Base-by-base conservation (phyloP, 1,140 invertebrate species). In the Pseudomyrmex cubaensis region DNA sequence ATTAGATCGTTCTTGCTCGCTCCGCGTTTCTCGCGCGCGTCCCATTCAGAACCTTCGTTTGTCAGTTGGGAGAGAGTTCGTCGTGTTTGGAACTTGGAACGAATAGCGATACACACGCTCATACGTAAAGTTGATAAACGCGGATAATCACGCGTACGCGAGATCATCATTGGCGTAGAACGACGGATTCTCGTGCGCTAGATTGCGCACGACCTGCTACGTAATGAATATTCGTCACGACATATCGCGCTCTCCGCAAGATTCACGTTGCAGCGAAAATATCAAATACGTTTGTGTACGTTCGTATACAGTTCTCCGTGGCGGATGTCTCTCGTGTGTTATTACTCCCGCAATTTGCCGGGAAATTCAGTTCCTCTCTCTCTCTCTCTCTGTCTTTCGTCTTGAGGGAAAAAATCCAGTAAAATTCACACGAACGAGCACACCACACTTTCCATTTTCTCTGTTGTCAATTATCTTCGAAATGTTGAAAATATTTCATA, bases 401-500 rank as follows among this genome's bases (percentile, higher is more conserved):
- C 5, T 35, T 35, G 35, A 35, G 7, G 5, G 5, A 35, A 35
- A 35, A 4, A 35, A 4, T 35, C 0, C 35, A 35, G 35, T 35
- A 35, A 35, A 35, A 35, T 35, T 35, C 0, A 7, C 35, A 35
- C 0, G 5, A 35, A 35, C 35, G 35, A 35, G 3, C 7, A 35
- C 35, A 5, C 2, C 48, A 86, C 54, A 63, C 22, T 17, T 15
- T 46, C 59, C n/a, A 57, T 9, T 5, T 2, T 44, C 50, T 35
- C 7, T 22, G 44, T 66, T 35, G 50, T 35, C 35, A 59, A 72
- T 80, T 62, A 50, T 72, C 54, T 17, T 61, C 44, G 54, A 61
- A 61, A 72, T 50, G 44, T 80, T 72, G 76, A 59, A 72, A 61
- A 61, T 80, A 80, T 72, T 72, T 80, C 66, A 35, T 35, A 35